phyloP scores from a whole-genome alignment of 2,113 vertebrate genomes.

The Microcebus tavaratra region DNA sequence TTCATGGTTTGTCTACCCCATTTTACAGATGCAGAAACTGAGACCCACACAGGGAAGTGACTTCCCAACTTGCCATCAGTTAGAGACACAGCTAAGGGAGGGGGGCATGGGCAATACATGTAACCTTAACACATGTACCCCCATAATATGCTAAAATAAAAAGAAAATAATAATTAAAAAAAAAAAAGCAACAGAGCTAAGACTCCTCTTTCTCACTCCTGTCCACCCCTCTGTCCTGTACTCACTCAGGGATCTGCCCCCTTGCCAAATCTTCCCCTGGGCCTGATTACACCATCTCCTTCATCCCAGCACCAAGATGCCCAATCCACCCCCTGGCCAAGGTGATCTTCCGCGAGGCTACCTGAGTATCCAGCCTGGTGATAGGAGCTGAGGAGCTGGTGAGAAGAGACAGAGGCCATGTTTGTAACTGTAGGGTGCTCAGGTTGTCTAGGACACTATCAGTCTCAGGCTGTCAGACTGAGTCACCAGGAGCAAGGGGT shows the following conservation, averaged over 20 bases:
- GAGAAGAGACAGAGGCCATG: background rate
- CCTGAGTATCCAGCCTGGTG: background rate
- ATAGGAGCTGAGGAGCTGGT: background rate
- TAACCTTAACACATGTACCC: too few species aligned
- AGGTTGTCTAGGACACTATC: too few species aligned
- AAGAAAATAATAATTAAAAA: too few species aligned
- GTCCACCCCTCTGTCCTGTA: background rate
- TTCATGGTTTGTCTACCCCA: background rate
- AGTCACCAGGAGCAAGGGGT: background rate
- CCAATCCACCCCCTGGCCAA: background rate
- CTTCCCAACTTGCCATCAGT: background rate
- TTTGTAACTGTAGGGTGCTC: too few species aligned
- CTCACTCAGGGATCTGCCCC: background rate
- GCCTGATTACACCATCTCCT: too few species aligned
- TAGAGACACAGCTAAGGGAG: background rate
- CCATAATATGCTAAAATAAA: too few species aligned
- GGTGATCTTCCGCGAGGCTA: background rate
- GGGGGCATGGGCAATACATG: too few species aligned
- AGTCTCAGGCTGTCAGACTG: background rate
- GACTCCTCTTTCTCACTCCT: background rate
- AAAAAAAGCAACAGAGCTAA: background rate
- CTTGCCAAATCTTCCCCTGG: background rate
- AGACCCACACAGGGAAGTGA: background rate
- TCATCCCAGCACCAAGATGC: background rate
- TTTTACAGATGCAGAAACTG: background rate